Percentiles rank a stretch among this genome's conserved stretches.
These are phyloP conservation scores for Cottus gobio DNA, from an alignment of 2,113 vertebrate genomes.

Conservation along the genomic window DNA sequence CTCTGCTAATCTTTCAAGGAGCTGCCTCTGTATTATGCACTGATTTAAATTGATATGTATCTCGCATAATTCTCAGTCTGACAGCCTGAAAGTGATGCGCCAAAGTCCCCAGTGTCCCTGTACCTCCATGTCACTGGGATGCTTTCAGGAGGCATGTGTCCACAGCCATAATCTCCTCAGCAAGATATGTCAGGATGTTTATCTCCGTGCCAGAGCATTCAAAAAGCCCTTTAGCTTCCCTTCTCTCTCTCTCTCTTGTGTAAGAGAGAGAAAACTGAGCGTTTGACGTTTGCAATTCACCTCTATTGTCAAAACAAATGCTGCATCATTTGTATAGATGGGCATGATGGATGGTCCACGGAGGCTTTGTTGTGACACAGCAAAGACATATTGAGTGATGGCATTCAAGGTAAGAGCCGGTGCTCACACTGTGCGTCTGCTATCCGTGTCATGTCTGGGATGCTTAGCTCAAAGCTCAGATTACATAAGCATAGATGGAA, in stretches of 20 bases:
- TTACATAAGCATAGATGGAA: neutral
- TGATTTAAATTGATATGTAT: slow-evolving; percentile 21
- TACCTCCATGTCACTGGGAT: slow-evolving; percentile 17
- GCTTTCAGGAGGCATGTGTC: slow-evolving; percentile 37
- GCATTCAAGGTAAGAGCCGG: slow-evolving; percentile 29
- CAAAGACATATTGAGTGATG: neutral
- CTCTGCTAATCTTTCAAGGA: slow-evolving; percentile 20
- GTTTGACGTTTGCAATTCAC: neutral
- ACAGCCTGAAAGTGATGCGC: neutral
- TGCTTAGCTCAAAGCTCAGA: neutral
- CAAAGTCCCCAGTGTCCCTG: too few species aligned
- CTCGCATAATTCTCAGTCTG: neutral
- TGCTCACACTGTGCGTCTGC: neutral
- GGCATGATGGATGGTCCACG: slow-evolving; percentile 32
- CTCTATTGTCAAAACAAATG: slow-evolving; percentile 38
- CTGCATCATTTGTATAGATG: slow-evolving; percentile 12
- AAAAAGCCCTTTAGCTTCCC: slow-evolving; percentile 32
- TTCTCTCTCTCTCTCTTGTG: neutral
- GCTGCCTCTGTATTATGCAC: neutral
- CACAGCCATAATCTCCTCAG: slow-evolving; percentile 49
- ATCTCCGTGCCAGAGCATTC: slow-evolving; percentile 45
- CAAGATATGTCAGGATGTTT: slow-evolving; percentile 47
- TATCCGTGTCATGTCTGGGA: neutral
- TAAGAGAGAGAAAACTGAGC: neutral
- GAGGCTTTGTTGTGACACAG: slow-evolving; percentile 40